Conservation (phyloP, 1,140 invertebrate species). For the Phymastichus coffea region DNA sequence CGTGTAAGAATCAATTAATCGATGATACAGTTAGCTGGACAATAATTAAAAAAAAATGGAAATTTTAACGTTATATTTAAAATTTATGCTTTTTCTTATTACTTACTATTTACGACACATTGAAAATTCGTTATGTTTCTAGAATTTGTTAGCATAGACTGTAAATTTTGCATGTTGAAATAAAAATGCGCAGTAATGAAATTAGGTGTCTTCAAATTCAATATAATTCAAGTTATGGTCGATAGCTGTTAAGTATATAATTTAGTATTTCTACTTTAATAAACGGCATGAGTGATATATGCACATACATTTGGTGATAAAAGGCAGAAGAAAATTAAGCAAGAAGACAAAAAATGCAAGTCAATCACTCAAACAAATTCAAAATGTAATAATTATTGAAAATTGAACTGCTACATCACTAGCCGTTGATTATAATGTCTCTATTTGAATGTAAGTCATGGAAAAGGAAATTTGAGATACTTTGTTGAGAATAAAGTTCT, state of each 20-base stretch:
- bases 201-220: slow-evolving; percentile 22
- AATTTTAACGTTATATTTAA: slow-evolving; percentile 8
- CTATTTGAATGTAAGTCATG: slow-evolving; percentile 9
- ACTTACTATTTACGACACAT: slow-evolving; percentile 2
- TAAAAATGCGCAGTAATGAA: slow-evolving; percentile 24
- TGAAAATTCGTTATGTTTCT: slow-evolving; percentile 12
- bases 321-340: no score
- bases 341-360: no score
- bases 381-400: no score
- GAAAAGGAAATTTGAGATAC: slow-evolving; percentile 3
- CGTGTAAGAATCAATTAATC: slow-evolving; percentile 3
- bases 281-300: no score
- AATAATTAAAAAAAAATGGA: slow-evolving; percentile 1
- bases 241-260: no score
- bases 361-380: no score
- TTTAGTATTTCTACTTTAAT: no score
- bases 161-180: slow-evolving; percentile 13
- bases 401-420: slow-evolving; percentile 11
- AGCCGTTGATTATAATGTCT: slow-evolving; percentile 8
- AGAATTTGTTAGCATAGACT: slow-evolving; percentile 16
- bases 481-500: no score
- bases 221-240: no score
- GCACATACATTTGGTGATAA: no score
- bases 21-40: slow-evolving; percentile 6
- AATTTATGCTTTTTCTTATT: neutral